Evolutionary conservation across 1,140 invertebrate genomes (phyloP), one percentile per base, ranked within the genome.

Genomic region (Semibalanus balanoides): DNA sequence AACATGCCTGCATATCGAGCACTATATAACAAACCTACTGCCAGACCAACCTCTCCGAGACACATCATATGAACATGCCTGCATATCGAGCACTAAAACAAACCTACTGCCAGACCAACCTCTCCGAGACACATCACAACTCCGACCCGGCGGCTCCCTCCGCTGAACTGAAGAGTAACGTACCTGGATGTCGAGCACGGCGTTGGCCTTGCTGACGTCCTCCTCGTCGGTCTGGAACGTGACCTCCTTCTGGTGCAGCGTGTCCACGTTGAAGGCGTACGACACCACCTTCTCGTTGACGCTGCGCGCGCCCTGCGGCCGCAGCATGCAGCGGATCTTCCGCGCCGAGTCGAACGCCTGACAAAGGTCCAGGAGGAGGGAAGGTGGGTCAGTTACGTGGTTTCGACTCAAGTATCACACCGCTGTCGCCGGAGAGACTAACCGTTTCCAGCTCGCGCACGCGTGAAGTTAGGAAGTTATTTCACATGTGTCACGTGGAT

Each of bases 221-320:
- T 70, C 69, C 22, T 72, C 29, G 28, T 72, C 29, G 3, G 70
- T 72, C 70, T 89, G 91, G 83, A 93, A 94, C 30, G 91, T 92
- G 28, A 93, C 89, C n/a, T 90, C 89, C 80, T 92, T 89, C 81
- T 91, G 89, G 77, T 89, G 91, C 74, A 92, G 82, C 89, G 92
- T 92, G 28, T 91, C 92, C 0, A 94, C 90, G 74, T 87, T 90
- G 27, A 93, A 83, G 14, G 90, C 89, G 0, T 90, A 90, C 0
- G 88, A 88, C 40, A 93, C 82, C 22, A 89, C 88, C 81, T 92
- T 90, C 30, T 90, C 91, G 69, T 72, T 30, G 28, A 72, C 70
- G 19, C 29, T 3, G n/a, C 70, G 70, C 70, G 70, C 29, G 0
- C 70, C 70, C 3, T 28, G 5, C 9, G n/a, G 70, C n/a, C n/a